Evolutionary conservation across 1,140 invertebrate species (phyloP).

Genomic region (Bombus superbus): DNA sequence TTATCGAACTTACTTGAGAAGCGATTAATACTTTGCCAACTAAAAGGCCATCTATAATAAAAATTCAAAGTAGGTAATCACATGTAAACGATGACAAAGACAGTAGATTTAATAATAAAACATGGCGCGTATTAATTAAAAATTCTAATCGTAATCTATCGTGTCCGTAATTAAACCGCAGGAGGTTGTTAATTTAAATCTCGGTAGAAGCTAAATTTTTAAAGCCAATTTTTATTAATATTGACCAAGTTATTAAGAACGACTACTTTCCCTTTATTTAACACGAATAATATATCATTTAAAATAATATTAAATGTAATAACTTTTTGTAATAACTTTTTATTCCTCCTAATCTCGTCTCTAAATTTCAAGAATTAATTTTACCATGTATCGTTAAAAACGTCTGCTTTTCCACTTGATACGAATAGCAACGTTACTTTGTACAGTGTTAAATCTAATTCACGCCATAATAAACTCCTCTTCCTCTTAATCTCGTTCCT

Average conservation of each 20-base stretch:
- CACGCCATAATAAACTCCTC: background rate
- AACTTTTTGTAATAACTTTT: background rate
- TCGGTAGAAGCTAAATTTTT: background rate
- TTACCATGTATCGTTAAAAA: too few relatives aligned
- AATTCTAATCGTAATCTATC: background rate
- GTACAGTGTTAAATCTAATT: background rate
- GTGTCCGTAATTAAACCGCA: background rate
- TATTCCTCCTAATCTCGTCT: background rate
- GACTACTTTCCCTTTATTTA: background rate
- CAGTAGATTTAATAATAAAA: background rate
- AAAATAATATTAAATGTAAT: background rate
- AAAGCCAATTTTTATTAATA: background rate
- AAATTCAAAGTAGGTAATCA: background rate
- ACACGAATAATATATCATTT: background rate
- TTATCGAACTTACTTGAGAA: background rate
- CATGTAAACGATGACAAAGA: background rate
- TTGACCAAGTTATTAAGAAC: background rate
- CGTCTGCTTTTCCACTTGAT: background rate
- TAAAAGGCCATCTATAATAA: background rate
- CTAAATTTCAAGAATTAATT: background rate
- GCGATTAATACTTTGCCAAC: background rate
- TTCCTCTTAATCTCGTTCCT: background rate
- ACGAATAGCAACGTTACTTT: background rate
- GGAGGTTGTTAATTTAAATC: background rate
- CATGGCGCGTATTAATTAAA: background rate